These are phyloP conservation scores for Alfaro cultratus DNA, from an alignment of 2,797 vertebrate species.

Conservation along the genomic window DNA sequence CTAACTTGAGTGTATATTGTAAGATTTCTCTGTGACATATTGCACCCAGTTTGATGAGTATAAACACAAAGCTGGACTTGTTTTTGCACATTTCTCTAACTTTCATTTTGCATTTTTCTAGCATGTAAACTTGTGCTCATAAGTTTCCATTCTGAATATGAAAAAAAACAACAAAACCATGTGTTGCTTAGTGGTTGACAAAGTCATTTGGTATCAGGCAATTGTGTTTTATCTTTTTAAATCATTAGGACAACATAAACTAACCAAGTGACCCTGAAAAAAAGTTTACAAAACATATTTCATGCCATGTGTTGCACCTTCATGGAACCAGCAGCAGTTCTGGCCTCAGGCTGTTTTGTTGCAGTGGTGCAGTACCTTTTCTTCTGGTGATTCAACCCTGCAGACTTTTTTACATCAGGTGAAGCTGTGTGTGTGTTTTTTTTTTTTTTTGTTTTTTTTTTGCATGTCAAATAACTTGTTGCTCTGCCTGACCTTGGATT, in stretches of 20 bases:
- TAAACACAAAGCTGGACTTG: not conserved
- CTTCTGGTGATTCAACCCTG: not conserved
- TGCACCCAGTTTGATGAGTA: slow-evolving; percentile 4
- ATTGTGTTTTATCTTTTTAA: not conserved
- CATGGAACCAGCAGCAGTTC: not conserved
- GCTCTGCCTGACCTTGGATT: not conserved
- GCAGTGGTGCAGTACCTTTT: not conserved
- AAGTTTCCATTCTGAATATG: not conserved
- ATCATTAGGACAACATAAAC: not conserved
- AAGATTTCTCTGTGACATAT: not conserved
- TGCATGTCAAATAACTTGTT: not conserved
- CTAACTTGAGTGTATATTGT: not conserved
- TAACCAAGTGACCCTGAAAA: not conserved
- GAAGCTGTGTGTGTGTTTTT: not conserved
- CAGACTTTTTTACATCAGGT: not conserved
- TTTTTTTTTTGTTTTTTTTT: not conserved
- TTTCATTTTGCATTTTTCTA: slow-evolving; percentile 20
- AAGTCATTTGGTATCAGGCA: not conserved
- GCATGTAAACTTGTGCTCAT: not conserved
- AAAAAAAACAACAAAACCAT: not conserved
- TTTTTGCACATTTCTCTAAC: slow-evolving; percentile 42
- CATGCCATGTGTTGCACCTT: not conserved
- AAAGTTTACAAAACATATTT: not conserved
- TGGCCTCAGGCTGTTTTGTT: not conserved
- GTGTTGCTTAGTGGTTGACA: not conserved